These are phyloP conservation scores for Machaerirhynchus nigripectus DNA, from an alignment of 2,113 vertebrate genomes.

Conservation along the genomic window DNA sequence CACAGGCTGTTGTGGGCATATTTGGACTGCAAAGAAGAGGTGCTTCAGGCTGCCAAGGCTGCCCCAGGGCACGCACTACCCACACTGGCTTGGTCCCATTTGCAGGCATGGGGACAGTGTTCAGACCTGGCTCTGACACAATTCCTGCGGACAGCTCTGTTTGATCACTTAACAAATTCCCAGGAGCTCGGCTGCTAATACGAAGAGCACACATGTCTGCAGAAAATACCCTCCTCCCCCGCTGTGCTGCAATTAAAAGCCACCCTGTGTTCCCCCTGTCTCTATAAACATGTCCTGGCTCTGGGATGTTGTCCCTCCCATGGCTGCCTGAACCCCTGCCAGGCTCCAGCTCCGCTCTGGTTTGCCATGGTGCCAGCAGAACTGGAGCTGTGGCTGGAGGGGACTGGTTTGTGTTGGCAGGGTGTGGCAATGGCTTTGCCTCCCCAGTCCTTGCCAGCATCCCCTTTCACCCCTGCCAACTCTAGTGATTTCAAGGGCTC, in stretches of 20 bases:
- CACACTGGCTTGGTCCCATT: not conserved
- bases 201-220: not conserved
- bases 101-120: not conserved
- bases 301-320: not conserved
- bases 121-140: not conserved
- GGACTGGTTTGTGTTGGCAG: not conserved
- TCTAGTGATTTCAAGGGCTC: not conserved
- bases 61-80: fast-evolving
- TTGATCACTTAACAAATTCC: not conserved
- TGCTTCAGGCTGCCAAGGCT: not conserved
- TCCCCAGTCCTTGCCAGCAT: fast-evolving
- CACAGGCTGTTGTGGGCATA: not conserved
- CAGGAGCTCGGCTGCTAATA: not conserved
- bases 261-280: not conserved
- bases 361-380: not conserved
- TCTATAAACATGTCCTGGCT: not conserved
- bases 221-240: not conserved
- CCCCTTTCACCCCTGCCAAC: not conserved
- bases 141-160: not conserved
- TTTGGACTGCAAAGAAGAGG: not conserved
- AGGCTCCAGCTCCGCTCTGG: not conserved
- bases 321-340: not conserved
- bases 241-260: not conserved
- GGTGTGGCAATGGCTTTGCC: not conserved
- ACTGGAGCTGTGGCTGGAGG: not conserved